A percentile compares a stretch with the other conserved stretches of the same genome.
Conservation (phyloP, 92 coral and sea anemone genomes). For the Siderastrea siderea region DNA sequence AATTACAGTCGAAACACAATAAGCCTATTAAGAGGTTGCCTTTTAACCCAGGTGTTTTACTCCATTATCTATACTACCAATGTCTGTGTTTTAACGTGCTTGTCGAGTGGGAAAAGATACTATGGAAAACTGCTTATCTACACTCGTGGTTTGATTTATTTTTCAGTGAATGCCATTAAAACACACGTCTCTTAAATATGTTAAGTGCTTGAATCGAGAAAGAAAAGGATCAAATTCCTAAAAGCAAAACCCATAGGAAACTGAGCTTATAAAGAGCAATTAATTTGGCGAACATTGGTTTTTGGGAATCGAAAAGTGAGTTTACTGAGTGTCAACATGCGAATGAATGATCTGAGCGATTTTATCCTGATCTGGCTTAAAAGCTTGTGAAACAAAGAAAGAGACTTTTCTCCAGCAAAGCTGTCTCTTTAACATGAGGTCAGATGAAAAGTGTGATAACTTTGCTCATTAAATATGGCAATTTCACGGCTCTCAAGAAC, state of each 20-base stretch:
- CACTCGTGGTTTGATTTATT: neutral
- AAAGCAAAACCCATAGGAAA: constrained; percentile 2
- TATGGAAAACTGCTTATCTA: constrained; percentile 22
- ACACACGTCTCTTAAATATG: neutral
- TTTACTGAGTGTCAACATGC: neutral
- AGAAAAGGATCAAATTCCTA: neutral
- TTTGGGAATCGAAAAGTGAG: neutral
- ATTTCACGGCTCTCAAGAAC: constrained; percentile 33
- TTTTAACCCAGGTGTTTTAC: constrained; percentile 44
- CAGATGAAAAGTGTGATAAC: constrained; percentile 48
- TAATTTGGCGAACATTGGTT: constrained; percentile 38
- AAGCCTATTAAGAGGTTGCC: constrained; percentile 39
- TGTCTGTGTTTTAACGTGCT: constrained; percentile 38
- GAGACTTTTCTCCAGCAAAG: neutral
- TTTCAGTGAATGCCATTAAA: constrained; percentile 6
- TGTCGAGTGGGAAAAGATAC: constrained; percentile 14
- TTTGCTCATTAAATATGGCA: constrained; percentile 37
- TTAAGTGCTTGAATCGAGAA: constrained; percentile 16
- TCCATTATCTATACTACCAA: constrained; percentile 27
- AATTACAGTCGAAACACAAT: constrained; percentile 57
- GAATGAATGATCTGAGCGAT: neutral
- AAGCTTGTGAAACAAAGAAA: neutral
- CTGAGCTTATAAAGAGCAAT: constrained; percentile 35
- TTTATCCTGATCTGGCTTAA: neutral
- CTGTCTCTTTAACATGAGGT: constrained; percentile 60